These are phyloP conservation scores for Caenorhabditis zanzibari DNA, from an alignment of 2,888 invertebrate genomes.

Conservation along the genomic window DNA sequence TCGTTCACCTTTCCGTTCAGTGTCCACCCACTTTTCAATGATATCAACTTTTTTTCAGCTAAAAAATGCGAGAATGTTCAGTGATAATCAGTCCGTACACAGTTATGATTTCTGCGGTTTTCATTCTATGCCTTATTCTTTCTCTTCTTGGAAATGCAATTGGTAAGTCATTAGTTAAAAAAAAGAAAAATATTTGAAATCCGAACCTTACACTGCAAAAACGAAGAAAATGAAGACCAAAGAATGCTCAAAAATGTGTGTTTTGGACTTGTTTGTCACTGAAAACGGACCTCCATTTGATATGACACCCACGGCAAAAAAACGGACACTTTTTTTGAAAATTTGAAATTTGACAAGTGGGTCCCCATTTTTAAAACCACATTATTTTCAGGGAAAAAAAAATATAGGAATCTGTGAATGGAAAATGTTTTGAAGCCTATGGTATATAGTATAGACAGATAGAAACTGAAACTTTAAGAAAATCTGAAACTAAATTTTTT, in stretches of 20 bases:
- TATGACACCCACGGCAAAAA: constrained; percentile 18
- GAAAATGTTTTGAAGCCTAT: no score
- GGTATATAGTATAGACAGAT: no score
- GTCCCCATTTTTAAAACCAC: constrained; percentile 2
- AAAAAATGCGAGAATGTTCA: constrained; percentile 60
- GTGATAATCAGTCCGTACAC: constrained; percentile 61
- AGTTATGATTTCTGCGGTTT: constrained; percentile 49
- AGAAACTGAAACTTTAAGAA: not conserved
- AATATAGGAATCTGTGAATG: not conserved
- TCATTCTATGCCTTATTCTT: constrained; percentile 51
- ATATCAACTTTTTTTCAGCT: constrained; percentile 16
- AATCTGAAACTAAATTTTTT: no score
- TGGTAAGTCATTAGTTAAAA: constrained; percentile 37
- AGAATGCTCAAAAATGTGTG: constrained; percentile 23
- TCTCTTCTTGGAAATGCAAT: constrained; percentile 66
- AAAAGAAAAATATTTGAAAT: constrained; percentile 12
- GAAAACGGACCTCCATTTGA: constrained; percentile 2
- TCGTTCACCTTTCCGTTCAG: constrained; percentile 20
- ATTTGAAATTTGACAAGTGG: constrained; percentile 24
- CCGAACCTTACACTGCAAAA: constrained; percentile 18
- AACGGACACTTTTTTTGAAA: not conserved
- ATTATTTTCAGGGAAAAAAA: constrained; percentile 5
- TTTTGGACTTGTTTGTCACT: constrained; percentile 19
- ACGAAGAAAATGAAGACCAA: constrained; percentile 8
- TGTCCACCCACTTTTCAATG: constrained; percentile 37